Evolutionary conservation across 1,140 invertebrate species (phyloP), one percentile per base, ranked within the genome.

Genomic region (Musca domestica): DNA sequence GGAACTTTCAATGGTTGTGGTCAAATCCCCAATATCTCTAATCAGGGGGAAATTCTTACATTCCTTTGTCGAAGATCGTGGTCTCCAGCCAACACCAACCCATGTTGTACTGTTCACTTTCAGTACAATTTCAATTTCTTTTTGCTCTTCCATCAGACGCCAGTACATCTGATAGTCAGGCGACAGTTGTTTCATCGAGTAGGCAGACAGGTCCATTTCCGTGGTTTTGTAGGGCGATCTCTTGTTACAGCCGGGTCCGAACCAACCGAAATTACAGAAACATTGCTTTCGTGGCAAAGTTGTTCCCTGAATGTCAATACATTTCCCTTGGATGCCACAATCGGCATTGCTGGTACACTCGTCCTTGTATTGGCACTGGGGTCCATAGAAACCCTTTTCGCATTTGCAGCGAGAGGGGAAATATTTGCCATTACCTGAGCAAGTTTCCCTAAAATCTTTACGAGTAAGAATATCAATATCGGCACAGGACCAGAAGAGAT

Each of bases 401-500:
- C 95, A 96, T 72, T 91, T 91, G 74, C 93, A 94, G 64, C 88
- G 87, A 4, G 89, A 89, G 14, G 92, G 83, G 52, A 91, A 86
- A 77, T 92, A 88, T 76, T 89, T 87, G 2, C 94, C 94, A 73
- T 94, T 89, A 34, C 90, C 90, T 68, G 89, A 92, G 78, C 95
- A 98, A 19, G 88, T 87, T 82, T 95, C 92, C 69, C 88, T 87
- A 81, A 90, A 94, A 15, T 87, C 84, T 80, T 89, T 90, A 85
- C 88, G 84, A 65, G 81, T 75, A 64, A 86, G 87, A 71, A 98
- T 93, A 75, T 97, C 94, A 52, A 98, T 90, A 83, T 98, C 96
- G 2, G 95, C 92, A 76, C 96, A 98, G 0, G 94, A 95, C 93
- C 94, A 96, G 84, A 98, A 98, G 71, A 89, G 85, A 80, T 96